phyloP scores from a whole-genome alignment of 1,140 invertebrate species.

The Argopecten irradians region DNA sequence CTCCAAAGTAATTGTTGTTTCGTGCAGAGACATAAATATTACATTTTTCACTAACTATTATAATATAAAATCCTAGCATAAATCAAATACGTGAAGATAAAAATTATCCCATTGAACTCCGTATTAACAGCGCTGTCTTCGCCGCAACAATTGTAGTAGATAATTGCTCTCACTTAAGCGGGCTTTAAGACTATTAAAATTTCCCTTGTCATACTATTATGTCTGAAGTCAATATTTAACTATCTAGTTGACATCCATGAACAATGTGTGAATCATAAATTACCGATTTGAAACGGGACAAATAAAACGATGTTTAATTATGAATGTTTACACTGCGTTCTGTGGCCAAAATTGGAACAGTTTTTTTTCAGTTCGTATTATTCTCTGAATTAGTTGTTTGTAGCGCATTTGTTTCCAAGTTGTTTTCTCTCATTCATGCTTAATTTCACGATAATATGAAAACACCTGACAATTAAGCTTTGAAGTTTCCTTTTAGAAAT shows the following conservation, averaged over 20 bases:
- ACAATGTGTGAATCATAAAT: background rate
- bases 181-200: background rate
- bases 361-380: background rate
- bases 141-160: background rate
- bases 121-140: background rate
- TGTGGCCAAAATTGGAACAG: background rate
- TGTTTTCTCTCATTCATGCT: background rate
- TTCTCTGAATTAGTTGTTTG: background rate
- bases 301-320: constrained; percentile 11
- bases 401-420: background rate
- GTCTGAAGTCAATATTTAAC: background rate
- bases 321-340: background rate
- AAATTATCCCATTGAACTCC: background rate
- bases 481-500: background rate
- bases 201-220: constrained; percentile 1
- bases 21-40: background rate
- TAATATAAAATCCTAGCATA: background rate
- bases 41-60: background rate
- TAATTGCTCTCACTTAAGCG: background rate
- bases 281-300: background rate
- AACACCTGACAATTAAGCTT: background rate
- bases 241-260: background rate
- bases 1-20: background rate
- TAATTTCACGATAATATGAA: background rate
- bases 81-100: background rate